Conservation (phyloP, 2,113 vertebrate genomes). For the Nycticebus coucang region DNA sequence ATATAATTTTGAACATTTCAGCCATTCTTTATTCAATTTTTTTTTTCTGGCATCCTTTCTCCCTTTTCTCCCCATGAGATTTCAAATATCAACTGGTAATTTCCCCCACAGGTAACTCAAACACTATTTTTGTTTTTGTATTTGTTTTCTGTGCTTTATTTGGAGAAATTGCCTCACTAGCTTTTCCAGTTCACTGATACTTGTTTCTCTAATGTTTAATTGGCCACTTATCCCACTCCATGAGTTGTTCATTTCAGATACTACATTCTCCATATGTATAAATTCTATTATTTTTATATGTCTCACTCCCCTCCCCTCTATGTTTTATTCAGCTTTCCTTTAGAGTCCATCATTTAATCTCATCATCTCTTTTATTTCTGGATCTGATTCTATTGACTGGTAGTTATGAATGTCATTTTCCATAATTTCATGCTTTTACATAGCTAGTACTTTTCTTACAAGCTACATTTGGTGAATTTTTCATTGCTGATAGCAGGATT, state of each 20-base stretch:
- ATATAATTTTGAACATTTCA: background rate
- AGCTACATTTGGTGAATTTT: background rate
- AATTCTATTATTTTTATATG: background rate
- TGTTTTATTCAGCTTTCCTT: background rate
- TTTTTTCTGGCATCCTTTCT: background rate
- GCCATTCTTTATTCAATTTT: background rate
- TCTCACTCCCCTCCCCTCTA: background rate
- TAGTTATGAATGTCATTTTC: background rate
- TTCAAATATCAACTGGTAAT: background rate
- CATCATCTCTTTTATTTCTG: background rate
- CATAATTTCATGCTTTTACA: background rate
- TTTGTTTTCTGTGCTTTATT: background rate
- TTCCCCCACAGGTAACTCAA: background rate
- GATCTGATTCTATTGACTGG: background rate
- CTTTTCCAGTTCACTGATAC: background rate
- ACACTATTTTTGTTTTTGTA: background rate
- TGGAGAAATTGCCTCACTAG: background rate
- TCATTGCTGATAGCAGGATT: background rate
- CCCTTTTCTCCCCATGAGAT: background rate
- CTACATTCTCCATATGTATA: background rate
- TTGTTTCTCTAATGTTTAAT: background rate
- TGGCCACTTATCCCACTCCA: background rate
- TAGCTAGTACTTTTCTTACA: background rate
- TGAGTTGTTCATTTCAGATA: background rate
- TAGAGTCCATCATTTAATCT: background rate